Conservation (phyloP, 1,140 invertebrate genomes). For the Lordiphosa collinella region DNA sequence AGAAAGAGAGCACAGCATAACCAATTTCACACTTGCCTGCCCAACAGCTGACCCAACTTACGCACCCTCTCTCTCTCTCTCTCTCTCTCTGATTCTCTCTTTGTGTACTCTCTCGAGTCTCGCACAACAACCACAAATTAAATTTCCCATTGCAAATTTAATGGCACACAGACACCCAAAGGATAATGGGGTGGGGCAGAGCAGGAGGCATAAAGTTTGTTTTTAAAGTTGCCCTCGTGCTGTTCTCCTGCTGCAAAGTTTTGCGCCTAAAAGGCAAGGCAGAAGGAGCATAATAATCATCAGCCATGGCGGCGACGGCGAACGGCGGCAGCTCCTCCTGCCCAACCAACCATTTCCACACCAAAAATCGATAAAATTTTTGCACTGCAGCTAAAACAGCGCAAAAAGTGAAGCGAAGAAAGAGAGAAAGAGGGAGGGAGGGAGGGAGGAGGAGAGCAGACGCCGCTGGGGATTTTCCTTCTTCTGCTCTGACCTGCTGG, state of each 20-base stretch:
- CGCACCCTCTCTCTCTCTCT: neutral
- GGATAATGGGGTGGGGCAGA: neutral
- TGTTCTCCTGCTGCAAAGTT: conserved; percentile 25
- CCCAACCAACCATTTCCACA: conserved; percentile 3
- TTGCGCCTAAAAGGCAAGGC: conserved; percentile 31
- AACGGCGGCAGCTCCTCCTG: too few species aligned
- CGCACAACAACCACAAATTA: conserved; percentile 52
- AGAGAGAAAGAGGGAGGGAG: neutral
- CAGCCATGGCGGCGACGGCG: conserved; percentile 13
- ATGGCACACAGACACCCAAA: conserved; percentile 59
- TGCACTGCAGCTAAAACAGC: conserved; percentile 29
- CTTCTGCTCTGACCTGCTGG: neutral
- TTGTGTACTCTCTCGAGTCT: conserved; percentile 21
- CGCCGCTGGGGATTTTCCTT: neutral
- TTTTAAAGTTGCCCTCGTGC: conserved; percentile 36
- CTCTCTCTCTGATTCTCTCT: neutral
- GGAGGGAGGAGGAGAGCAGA: neutral
- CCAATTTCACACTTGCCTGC: conserved; percentile 19
- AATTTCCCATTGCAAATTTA: conserved; percentile 64
- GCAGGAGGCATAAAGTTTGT: conserved; percentile 24
- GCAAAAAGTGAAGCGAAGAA: conserved; percentile 2
- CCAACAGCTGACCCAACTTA: conserved; percentile 30
- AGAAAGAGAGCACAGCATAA: too few species aligned
- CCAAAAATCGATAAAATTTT: conserved; percentile 54
- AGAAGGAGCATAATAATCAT: conserved; percentile 26